Percentiles rank a stretch among this genome's conserved stretches.
phyloP scores from a whole-genome alignment of 2,113 vertebrate genomes.

The Aptenodytes forsteri region DNA sequence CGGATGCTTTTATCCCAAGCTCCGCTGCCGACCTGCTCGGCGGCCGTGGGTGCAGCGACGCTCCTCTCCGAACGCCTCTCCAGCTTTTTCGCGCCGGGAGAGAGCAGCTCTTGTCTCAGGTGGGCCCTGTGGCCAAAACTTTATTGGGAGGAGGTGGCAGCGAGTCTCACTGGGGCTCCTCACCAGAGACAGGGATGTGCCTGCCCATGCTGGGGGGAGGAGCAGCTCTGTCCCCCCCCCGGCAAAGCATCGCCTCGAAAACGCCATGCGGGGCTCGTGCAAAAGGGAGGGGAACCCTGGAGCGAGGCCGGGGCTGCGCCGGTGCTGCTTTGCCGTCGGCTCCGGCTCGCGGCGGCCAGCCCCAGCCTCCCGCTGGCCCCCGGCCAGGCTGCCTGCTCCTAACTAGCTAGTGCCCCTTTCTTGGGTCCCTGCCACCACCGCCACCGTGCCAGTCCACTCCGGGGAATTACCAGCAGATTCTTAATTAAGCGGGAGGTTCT shows the following conservation, averaged over 20 bases:
- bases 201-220: background rate
- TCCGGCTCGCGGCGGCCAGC: background rate
- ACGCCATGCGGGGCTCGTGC: rapidly evolving
- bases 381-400: background rate
- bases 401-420: background rate
- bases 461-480: background rate
- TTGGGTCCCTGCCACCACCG: background rate
- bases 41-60: background rate
- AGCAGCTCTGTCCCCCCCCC: background rate
- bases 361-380: background rate
- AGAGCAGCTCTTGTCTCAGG: background rate
- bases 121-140: background rate
- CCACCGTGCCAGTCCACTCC: background rate
- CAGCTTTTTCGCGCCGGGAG: background rate
- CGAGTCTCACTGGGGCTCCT: background rate
- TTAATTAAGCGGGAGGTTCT: background rate
- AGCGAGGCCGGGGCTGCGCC: background rate
- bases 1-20: background rate
- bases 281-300: background rate
- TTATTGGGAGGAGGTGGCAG: background rate
- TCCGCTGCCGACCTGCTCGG: rapidly evolving
- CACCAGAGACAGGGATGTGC: background rate
- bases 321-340: background rate
- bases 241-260: rapidly evolving
- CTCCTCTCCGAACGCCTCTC: background rate